Conservation (phyloP, 2,888 invertebrate genomes). For the Oscheius sp. region DNA sequence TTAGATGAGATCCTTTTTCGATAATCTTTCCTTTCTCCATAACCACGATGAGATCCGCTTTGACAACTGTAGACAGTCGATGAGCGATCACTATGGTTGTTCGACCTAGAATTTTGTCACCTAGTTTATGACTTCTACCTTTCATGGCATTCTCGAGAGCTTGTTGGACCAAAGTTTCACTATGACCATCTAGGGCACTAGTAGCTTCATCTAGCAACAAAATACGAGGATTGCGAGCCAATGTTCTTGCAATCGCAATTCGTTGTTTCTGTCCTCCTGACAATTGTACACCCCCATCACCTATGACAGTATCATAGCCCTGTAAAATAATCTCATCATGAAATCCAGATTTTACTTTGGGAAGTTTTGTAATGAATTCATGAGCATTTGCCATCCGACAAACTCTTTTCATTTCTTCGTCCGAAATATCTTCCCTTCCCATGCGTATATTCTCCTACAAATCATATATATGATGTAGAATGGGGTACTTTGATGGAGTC, state of each 20-base stretch:
- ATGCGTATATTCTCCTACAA: constrained; percentile 43
- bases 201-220: constrained; percentile 19
- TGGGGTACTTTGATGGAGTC: constrained; percentile 20
- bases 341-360: constrained; percentile 21
- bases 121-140: too few relatives aligned
- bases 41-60: constrained; percentile 49
- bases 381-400: constrained; percentile 55
- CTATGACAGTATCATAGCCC: constrained; percentile 69
- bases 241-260: constrained; percentile 50
- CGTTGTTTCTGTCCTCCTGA: constrained; percentile 53
- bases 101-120: too few relatives aligned
- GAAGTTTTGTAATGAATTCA: constrained; percentile 49
- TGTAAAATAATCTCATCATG: background rate
- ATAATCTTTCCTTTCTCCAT: constrained; percentile 52
- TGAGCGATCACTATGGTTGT: constrained; percentile 57
- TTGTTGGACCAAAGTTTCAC: constrained; percentile 55
- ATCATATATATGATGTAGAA: background rate
- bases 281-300: constrained; percentile 74
- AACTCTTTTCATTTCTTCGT: constrained; percentile 41
- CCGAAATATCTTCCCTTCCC: constrained; percentile 38
- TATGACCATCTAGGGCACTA: constrained; percentile 41
- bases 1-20: constrained; percentile 49
- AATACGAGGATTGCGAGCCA: constrained; percentile 45
- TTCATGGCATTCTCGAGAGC: constrained; percentile 53
- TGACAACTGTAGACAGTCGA: constrained; percentile 37